These are phyloP conservation scores for Idaea straminata DNA, from an alignment of 2,888 invertebrate species.

Conservation along the genomic window DNA sequence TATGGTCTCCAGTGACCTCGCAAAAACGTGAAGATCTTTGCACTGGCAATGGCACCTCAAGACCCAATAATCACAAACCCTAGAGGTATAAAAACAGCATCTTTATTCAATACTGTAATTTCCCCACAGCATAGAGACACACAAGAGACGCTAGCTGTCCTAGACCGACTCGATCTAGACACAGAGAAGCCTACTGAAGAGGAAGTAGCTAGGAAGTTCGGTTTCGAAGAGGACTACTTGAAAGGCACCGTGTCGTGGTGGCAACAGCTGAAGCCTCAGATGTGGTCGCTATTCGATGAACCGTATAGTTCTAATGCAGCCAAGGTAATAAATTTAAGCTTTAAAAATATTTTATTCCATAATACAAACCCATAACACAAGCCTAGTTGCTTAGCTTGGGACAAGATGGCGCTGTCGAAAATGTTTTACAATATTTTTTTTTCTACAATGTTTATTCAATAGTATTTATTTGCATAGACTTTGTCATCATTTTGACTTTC, in stretches of 20 bases:
- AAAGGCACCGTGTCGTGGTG: conserved; percentile 96
- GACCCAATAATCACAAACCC: no score
- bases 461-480: no score
- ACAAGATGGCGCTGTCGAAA: no score
- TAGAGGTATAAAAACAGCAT: neutral
- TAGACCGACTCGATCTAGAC: conserved; percentile 98
- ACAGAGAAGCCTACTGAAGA: conserved; percentile 99
- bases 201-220: conserved; percentile 98
- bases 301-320: conserved; percentile 99
- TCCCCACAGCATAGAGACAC: conserved; percentile 94
- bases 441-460: no score
- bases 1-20: no score
- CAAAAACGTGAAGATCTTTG: no score
- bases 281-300: conserved; percentile 99
- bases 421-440: no score
- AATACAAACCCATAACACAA: no score
- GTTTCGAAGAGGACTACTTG: conserved; percentile 96
- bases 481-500: no score
- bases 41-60: no score
- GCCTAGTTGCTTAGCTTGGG: no score
- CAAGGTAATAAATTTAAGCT: conserved; percentile 84
- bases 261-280: conserved; percentile 97
- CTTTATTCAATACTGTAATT: neutral
- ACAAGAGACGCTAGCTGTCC: conserved; percentile 98
- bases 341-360: no score